Evolutionary conservation across 2,113 vertebrate genomes (phyloP).

Genomic region (Piprites chloris): DNA sequence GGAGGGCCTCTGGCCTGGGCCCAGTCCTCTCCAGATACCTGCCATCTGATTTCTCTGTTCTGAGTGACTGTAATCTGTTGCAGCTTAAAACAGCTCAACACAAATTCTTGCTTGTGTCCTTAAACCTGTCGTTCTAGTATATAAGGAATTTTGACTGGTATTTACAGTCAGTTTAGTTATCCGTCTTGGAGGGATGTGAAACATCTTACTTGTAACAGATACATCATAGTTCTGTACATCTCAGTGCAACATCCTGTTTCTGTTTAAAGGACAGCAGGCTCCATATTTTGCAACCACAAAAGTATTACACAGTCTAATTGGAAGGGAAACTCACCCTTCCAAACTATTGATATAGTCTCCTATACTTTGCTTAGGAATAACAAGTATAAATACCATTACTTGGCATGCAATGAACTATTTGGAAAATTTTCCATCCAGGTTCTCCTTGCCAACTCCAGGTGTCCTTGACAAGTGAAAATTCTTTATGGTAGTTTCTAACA

Average conservation of each 20-base stretch:
- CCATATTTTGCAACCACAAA: background rate
- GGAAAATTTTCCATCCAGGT: background rate
- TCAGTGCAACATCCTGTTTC: background rate
- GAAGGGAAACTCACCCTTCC: background rate
- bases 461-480: background rate
- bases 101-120: background rate
- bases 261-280: background rate
- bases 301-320: background rate
- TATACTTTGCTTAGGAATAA: background rate
- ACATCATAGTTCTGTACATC: background rate
- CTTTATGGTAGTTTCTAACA: background rate
- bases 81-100: background rate
- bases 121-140: background rate
- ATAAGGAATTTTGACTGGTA: background rate
- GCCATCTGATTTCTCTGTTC: background rate
- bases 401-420: background rate
- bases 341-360: background rate
- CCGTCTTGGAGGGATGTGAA: background rate
- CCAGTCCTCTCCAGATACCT: rapidly evolving
- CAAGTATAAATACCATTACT: background rate
- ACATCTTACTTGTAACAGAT: background rate
- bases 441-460: background rate
- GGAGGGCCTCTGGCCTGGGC: background rate
- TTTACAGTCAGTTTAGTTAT: background rate
- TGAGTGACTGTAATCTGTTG: background rate